Percentiles rank a stretch among this genome's conserved stretches.
Evolutionary conservation across 2,797 vertebrate species (phyloP).

Genomic region (Pipistrellus pygmaeus): DNA sequence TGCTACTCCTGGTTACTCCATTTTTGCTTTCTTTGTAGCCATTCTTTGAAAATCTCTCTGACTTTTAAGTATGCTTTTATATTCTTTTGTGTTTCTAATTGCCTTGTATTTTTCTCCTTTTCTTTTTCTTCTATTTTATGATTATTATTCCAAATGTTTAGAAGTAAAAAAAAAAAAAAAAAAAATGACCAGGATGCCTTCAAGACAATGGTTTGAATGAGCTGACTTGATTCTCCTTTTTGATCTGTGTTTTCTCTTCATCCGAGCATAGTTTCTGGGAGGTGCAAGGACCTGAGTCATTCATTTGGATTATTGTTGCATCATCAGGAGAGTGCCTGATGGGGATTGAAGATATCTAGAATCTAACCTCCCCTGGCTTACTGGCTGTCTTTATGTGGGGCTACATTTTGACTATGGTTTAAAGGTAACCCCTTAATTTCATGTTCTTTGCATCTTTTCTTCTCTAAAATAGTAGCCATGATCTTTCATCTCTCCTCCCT

Average conservation of each 20-base stretch:
- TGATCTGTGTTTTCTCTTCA: neutral
- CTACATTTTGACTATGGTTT: neutral
- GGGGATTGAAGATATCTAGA: neutral
- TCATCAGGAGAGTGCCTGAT: neutral
- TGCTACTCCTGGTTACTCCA: neutral
- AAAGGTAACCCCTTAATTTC: neutral
- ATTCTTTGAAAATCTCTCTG: neutral
- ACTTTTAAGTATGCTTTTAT: neutral
- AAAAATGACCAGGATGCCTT: neutral
- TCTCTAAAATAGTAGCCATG: neutral
- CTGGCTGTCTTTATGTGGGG: neutral
- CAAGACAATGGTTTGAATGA: neutral
- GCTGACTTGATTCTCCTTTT: neutral
- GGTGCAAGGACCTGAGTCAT: neutral
- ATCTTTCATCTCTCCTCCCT: neutral
- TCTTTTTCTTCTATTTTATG: neutral
- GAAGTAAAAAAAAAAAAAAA: neutral
- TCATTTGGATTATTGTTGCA: neutral
- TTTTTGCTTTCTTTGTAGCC: neutral
- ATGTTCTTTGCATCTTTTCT: neutral
- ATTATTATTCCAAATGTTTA: neutral
- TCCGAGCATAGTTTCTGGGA: conserved; percentile 41
- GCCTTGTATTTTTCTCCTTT: neutral
- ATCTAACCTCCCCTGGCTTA: neutral
- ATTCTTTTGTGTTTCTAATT: neutral